These are phyloP conservation scores for Proisotoma minuta DNA, from an alignment of 2,888 invertebrate species.

Conservation along the genomic window DNA sequence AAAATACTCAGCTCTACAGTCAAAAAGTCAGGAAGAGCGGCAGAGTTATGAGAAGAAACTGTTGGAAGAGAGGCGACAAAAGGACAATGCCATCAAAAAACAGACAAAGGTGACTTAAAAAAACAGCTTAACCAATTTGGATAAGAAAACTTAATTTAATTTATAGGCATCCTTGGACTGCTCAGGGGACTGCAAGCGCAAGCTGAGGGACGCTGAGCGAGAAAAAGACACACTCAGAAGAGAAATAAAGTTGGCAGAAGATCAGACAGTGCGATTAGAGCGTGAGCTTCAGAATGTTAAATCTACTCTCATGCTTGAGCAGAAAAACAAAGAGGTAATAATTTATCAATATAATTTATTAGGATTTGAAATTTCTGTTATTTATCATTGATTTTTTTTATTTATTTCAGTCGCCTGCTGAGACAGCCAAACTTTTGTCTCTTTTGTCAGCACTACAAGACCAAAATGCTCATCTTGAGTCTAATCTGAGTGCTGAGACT, in stretches of 20 bases:
- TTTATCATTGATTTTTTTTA: constrained; percentile 3
- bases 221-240: constrained; percentile 44
- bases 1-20: constrained; percentile 47
- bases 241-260: constrained; percentile 43
- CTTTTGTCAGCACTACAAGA: constrained; percentile 80
- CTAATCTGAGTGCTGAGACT: constrained; percentile 91
- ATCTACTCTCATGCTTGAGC: constrained; percentile 47
- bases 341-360: background rate
- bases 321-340: constrained; percentile 45
- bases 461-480: constrained; percentile 85
- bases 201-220: constrained; percentile 45
- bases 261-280: constrained; percentile 44
- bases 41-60: constrained; percentile 46
- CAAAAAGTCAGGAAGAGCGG: constrained; percentile 47
- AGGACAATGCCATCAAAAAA: constrained; percentile 46
- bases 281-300: constrained; percentile 47
- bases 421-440: constrained; percentile 70
- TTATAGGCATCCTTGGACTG: constrained; percentile 44
- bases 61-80: constrained; percentile 44
- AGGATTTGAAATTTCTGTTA: background rate
- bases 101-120: constrained; percentile 41
- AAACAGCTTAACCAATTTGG: background rate
- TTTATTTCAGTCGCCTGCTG: constrained; percentile 49
- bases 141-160: background rate
- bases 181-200: constrained; percentile 46